These are phyloP conservation scores for Batillaria attramentaria DNA, from an alignment of 1,140 invertebrate genomes.

Conservation along the genomic window DNA sequence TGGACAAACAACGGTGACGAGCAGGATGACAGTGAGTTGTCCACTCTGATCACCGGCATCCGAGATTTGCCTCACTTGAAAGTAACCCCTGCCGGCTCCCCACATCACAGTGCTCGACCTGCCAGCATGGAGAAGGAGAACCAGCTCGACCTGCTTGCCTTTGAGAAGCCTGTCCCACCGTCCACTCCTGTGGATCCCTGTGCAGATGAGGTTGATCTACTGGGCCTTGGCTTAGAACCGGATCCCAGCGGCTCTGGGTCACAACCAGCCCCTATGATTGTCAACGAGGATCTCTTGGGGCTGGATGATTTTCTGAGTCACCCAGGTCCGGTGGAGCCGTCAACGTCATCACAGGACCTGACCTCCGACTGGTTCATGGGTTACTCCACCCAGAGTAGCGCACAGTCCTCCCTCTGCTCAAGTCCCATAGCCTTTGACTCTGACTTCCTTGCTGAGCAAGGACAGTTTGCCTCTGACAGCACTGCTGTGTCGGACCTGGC, in stretches of 20 bases:
- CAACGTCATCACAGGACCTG: conserved; percentile 26
- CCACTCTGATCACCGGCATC: conserved; percentile 27
- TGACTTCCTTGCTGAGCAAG: conserved; percentile 39
- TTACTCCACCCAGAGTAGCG: conserved; percentile 45
- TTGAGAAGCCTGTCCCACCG: conserved; percentile 20
- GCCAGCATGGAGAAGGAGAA: conserved; percentile 45
- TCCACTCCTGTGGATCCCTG: conserved; percentile 23
- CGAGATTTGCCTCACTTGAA: conserved; percentile 29
- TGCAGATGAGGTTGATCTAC: conserved; percentile 48
- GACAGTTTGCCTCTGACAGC: conserved; percentile 42
- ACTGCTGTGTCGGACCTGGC: conserved; percentile 54
- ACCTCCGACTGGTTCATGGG: conserved; percentile 41
- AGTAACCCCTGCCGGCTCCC: conserved; percentile 38
- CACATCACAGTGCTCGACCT: conserved; percentile 33
- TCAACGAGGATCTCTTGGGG: conserved; percentile 58
- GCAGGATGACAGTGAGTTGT: conserved; percentile 29
- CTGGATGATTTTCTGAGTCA: conserved; percentile 50
- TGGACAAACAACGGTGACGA: conserved; percentile 25
- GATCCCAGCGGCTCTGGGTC: conserved; percentile 18
- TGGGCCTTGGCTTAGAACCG: conserved; percentile 48
- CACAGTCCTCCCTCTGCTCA: conserved; percentile 55
- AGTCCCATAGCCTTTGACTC: conserved; percentile 57
- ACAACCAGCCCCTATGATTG: conserved; percentile 14
- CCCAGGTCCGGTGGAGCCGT: conserved; percentile 12
- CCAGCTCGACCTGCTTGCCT: conserved; percentile 23